phyloP scores from a whole-genome alignment of 2,113 vertebrate genomes.

The Chionodraco myersi region DNA sequence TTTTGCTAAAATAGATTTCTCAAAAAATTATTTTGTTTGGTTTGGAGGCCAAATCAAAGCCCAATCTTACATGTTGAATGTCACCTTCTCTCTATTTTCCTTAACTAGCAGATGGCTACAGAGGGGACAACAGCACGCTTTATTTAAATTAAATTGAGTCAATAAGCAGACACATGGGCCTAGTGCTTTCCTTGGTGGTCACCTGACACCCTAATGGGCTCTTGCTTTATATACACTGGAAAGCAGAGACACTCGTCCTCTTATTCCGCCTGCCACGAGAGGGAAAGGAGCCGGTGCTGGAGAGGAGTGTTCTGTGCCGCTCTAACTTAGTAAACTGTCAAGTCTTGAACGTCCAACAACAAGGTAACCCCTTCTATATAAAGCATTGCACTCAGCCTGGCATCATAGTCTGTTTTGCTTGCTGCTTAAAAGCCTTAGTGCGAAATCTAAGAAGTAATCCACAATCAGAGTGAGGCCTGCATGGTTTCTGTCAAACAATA shows the following conservation, averaged over 20 bases:
- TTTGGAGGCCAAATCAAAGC: neutral
- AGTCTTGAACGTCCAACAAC: constrained; percentile 63
- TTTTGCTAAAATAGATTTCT: neutral
- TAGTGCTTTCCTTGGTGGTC: constrained; percentile 82
- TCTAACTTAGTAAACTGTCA: constrained; percentile 65
- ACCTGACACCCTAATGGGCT: constrained; percentile 77
- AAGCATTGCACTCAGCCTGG: constrained; percentile 51
- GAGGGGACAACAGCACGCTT: constrained; percentile 3
- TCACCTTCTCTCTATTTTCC: neutral
- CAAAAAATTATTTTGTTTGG: neutral
- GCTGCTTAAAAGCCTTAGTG: constrained; percentile 45
- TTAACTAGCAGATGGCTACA: neutral
- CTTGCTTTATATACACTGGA: constrained; percentile 71
- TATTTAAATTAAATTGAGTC: constrained; percentile 41
- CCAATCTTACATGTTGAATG: neutral
- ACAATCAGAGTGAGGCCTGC: constrained; percentile 46
- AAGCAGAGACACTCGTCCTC: constrained; percentile 64
- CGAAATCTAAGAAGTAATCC: constrained; percentile 17
- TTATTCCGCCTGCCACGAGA: constrained; percentile 66
- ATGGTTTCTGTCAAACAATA: constrained; percentile 46
- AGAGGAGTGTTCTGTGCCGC: constrained; percentile 45
- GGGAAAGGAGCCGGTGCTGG: constrained; percentile 47
- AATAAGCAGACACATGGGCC: constrained; percentile 52
- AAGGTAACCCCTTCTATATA: constrained; percentile 78
- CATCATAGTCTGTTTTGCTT: constrained; percentile 65